Conservation (phyloP, 2,888 invertebrate species). For the Caenorhabditis wallacei region DNA sequence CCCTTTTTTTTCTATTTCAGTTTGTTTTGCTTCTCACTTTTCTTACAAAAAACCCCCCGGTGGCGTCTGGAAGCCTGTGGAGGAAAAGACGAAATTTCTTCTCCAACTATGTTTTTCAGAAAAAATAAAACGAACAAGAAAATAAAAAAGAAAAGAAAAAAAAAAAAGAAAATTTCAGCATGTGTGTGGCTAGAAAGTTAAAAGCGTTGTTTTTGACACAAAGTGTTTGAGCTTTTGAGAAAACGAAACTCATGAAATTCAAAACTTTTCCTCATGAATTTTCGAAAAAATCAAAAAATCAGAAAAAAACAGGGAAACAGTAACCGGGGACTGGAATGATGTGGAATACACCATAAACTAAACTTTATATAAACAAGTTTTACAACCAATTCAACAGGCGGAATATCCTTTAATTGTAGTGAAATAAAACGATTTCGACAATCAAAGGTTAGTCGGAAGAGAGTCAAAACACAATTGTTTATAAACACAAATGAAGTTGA, state of each 20-base stretch:
- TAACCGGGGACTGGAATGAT: not conserved
- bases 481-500: not conserved
- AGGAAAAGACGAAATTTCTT: conserved; percentile 4
- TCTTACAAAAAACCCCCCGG: conserved; percentile 27
- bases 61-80: conserved; percentile 25
- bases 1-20: conserved; percentile 35
- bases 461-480: not conserved
- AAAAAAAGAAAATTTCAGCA: conserved; percentile 22
- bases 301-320: not conserved
- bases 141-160: conserved; percentile 10
- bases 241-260: conserved; percentile 3
- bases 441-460: conserved; percentile 5
- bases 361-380: conserved; percentile 26
- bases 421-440: conserved; percentile 7
- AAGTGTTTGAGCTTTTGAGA: conserved; percentile 2
- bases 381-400: conserved; percentile 17
- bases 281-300: not conserved
- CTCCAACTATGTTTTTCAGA: conserved; percentile 23
- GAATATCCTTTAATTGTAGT: conserved; percentile 34
- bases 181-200: conserved; percentile 4
- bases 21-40: conserved; percentile 39
- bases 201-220: conserved; percentile 24
- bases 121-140: conserved; percentile 16
- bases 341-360: conserved; percentile 10
- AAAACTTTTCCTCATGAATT: not conserved